Percentiles rank a stretch among this genome's conserved stretches.
Evolutionary conservation across 2,797 vertebrate genomes (phyloP).

Genomic region (Leontopithecus rosalia): DNA sequence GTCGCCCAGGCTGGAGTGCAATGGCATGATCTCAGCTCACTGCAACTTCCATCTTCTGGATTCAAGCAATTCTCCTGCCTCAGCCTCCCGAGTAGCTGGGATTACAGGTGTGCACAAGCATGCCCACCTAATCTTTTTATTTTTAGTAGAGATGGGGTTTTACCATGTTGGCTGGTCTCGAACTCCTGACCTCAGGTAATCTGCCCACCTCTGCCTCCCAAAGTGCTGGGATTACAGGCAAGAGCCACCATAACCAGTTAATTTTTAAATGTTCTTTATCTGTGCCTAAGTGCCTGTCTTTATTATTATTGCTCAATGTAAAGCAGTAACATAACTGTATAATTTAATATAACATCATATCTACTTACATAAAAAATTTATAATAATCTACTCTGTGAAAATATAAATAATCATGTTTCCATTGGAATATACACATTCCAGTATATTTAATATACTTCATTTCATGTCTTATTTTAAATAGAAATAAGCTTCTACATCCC

Average conservation of each 20-base stretch:
- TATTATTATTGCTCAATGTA: conserved; percentile 12
- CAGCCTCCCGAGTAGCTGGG: background rate
- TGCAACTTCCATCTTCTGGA: background rate
- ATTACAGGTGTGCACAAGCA: background rate
- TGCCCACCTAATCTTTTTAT: background rate
- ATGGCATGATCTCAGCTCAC: background rate
- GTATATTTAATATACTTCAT: conserved; percentile 36
- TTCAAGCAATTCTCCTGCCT: background rate
- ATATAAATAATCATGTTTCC: conserved; percentile 32
- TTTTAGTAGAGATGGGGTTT: background rate
- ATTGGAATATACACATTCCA: background rate
- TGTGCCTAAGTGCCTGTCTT: background rate
- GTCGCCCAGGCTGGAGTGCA: background rate
- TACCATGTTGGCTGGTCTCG: background rate
- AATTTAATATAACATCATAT: conserved; percentile 22
- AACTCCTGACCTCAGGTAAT: background rate
- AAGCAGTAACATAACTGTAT: background rate
- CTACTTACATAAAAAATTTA: conserved; percentile 10
- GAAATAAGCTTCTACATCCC: conserved; percentile 39
- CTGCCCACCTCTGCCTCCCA: background rate
- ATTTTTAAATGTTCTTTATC: background rate
- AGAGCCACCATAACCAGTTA: background rate
- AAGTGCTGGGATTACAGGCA: background rate
- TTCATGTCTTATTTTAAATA: conserved; percentile 45
- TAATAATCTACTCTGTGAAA: conserved; percentile 18